Evolutionary conservation across 2,113 vertebrate species (phyloP).

Genomic region (Burhinus oedicnemus): DNA sequence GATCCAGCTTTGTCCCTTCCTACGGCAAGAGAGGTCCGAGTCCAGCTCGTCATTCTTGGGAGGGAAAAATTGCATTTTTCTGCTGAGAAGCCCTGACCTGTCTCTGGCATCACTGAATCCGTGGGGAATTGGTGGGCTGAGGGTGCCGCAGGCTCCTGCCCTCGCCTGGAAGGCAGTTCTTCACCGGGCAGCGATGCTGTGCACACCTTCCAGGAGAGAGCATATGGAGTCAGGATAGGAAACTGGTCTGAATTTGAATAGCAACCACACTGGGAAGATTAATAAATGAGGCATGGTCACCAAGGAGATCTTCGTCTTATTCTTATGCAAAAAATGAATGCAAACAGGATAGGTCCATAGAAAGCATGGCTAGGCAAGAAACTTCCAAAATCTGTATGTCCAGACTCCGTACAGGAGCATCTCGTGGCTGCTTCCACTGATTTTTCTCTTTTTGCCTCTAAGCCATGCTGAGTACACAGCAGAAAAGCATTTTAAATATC

Average conservation of each 20-base stretch:
- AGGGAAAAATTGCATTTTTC: neutral
- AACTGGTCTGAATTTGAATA: neutral
- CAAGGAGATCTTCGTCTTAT: neutral
- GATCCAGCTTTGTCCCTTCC: neutral
- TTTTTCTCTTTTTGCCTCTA: neutral
- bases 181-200: neutral
- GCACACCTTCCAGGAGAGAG: neutral
- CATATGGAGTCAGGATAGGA: neutral
- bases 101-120: neutral
- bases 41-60: neutral
- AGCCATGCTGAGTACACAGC: neutral
- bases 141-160: neutral
- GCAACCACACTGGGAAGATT: neutral
- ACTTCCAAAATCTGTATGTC: neutral
- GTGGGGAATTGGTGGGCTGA: neutral
- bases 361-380: neutral
- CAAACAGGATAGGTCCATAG: neutral
- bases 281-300: neutral
- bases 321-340: neutral
- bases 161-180: neutral
- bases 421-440: neutral
- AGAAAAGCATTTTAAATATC: neutral
- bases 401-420: neutral
- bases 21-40: neutral
- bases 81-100: neutral